A percentile compares a stretch with the other conserved stretches of the same genome.
These are phyloP conservation scores for Anarsia innoxiella DNA, from an alignment of 2,888 invertebrate species.

Conservation along the genomic window DNA sequence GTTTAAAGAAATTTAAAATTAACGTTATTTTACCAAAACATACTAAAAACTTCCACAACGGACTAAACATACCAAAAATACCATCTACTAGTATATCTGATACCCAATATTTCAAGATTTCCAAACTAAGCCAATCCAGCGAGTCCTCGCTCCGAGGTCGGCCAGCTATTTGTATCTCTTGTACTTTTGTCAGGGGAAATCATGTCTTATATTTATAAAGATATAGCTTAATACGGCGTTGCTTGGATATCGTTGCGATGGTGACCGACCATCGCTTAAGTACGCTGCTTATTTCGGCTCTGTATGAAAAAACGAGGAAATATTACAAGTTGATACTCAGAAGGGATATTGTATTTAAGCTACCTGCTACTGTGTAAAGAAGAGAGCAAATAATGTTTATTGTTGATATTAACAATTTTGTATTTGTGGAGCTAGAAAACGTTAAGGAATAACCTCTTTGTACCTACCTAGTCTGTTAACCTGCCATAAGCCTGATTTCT, in stretches of 20 bases:
- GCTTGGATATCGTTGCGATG: conserved; percentile 63
- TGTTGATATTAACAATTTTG: no score
- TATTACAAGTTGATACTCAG: no score
- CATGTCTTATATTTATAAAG: conserved; percentile 48
- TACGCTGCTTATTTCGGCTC: no score
- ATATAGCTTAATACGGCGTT: conserved; percentile 56
- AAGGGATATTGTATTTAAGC: no score
- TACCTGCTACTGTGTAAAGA: no score
- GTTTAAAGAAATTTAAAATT: neutral
- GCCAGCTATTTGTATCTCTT: conserved; percentile 52
- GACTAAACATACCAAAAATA: neutral
- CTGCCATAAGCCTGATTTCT: no score
- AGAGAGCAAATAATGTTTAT: no score
- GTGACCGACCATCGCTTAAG: no score
- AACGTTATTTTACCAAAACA: neutral
- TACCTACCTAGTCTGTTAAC: no score
- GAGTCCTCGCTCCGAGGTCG: conserved; percentile 17
- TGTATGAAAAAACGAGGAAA: no score
- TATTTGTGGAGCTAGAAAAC: no score
- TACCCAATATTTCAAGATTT: neutral
- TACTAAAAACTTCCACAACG: neutral
- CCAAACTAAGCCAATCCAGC: conserved; percentile 14
- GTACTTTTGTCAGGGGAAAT: conserved; percentile 65
- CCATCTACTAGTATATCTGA: neutral
- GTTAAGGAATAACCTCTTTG: no score